Base-by-base conservation (phyloP, 2,888 invertebrate species). In the Drosophila flavopinicola region DNA sequence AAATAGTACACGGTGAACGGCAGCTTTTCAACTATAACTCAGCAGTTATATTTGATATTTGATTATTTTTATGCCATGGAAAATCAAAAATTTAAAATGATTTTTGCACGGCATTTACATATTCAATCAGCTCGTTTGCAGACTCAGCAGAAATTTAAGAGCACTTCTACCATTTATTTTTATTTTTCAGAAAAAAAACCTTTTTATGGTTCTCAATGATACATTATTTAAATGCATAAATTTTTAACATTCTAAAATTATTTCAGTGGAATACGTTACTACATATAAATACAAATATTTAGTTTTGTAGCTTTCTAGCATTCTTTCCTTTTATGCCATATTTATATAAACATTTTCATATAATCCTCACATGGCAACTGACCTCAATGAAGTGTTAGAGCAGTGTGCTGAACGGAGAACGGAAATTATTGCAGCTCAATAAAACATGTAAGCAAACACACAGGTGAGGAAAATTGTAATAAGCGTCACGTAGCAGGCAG, bases 381-480 rank as follows among this genome's bases (percentile, higher is more conserved):
- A 51, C 78, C 70, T 61, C 85, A 80, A 77, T 80, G 42, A 70
- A 82, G 78, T 78, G 68, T 60, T 59, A 48, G 45, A 37, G 42
- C 32, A 38, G 10, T 49, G 10, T 49, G 37, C 30, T 13, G 37
- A 23, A 15, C 51, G 35, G 30, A 35, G 30, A 57, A 35, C 56
- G 64, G 60, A 83, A 83, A 83, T 76, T 78, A 73, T 67, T 75
- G 70, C 66, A 73, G 66, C 69, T 66, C 68, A 73, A 84, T 84
- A 76, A 84, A 79, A 61, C 71, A 66, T 67, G 60, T 63, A 60
- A 41, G 53, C 64, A 61, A 70, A 73, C 58, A 66, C 41, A 41
- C 49, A 68, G 57, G 49, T 54, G 56, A 63, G 65, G 56, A 61
- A 59, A 70, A 73, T 70, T 75, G 60, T 72, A 82, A 82, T 74